Evolutionary conservation across 2,888 invertebrate species (phyloP).

Genomic region (Pseudococcus viburni): DNA sequence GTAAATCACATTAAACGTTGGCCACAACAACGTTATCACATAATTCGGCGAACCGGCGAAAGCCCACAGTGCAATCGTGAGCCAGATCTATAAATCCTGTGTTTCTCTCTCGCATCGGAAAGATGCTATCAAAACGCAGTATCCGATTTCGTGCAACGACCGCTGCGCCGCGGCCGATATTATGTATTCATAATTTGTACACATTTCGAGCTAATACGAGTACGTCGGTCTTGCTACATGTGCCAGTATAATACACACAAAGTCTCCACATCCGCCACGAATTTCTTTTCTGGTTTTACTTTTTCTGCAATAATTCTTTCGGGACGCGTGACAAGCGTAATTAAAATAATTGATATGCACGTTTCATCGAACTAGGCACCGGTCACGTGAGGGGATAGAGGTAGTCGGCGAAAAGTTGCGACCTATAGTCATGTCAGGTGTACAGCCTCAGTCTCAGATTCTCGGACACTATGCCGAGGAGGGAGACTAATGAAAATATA

Average conservation of each 20-base stretch:
- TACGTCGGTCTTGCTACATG: background rate
- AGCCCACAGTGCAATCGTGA: background rate
- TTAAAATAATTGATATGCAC: slow-evolving; percentile 21
- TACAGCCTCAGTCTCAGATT: background rate
- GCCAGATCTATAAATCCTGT: background rate
- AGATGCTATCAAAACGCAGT: background rate
- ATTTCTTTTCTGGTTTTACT: slow-evolving; percentile 20
- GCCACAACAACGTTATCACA: background rate
- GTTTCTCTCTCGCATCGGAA: background rate
- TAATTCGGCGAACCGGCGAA: background rate
- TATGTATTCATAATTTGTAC: slow-evolving; percentile 25
- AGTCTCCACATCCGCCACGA: background rate
- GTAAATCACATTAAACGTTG: background rate
- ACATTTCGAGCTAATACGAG: slow-evolving; percentile 7
- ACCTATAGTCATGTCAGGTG: background rate
- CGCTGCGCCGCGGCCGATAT: background rate
- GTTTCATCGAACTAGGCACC: background rate
- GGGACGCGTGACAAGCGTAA: slow-evolving; percentile 5
- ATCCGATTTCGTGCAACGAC: slow-evolving; percentile 15
- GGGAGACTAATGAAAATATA: slow-evolving; percentile 6
- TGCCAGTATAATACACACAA: background rate
- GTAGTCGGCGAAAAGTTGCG: background rate
- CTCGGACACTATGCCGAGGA: background rate
- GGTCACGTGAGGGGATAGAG: background rate
- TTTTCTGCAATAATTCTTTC: slow-evolving; percentile 21